Conservation (phyloP, 2,888 invertebrate species). For the Dromius quadrimaculatus region DNA sequence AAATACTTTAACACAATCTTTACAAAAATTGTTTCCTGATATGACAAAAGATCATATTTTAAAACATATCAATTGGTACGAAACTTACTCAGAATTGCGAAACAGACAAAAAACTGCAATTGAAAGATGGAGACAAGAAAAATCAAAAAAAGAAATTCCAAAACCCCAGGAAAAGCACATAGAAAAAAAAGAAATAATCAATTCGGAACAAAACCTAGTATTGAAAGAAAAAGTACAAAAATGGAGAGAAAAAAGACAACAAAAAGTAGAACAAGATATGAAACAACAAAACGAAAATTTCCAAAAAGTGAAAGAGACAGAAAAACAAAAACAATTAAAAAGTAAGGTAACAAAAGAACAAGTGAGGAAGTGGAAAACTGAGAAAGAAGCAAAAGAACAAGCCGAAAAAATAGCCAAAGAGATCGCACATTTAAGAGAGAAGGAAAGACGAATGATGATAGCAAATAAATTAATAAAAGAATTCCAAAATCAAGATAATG, state of each 20-base stretch:
- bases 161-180: slow-evolving; percentile 39
- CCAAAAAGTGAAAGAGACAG: slow-evolving; percentile 55
- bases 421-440: slow-evolving; percentile 55
- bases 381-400: slow-evolving; percentile 53
- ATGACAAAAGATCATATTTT: slow-evolving; percentile 63
- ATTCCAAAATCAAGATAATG: slow-evolving; percentile 63
- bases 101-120: slow-evolving; percentile 65
- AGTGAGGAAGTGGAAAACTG: slow-evolving; percentile 58
- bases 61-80: slow-evolving; percentile 69
- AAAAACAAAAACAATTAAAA: slow-evolving; percentile 57
- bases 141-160: slow-evolving; percentile 53
- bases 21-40: slow-evolving; percentile 62
- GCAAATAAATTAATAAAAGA: slow-evolving; percentile 64
- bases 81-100: slow-evolving; percentile 65
- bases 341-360: slow-evolving; percentile 58
- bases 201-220: slow-evolving; percentile 38
- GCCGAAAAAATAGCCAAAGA: slow-evolving; percentile 55
- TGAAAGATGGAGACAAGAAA: slow-evolving; percentile 65
- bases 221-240: slow-evolving; percentile 56
- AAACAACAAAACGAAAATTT: slow-evolving; percentile 54
- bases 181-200: slow-evolving; percentile 49
- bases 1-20: slow-evolving; percentile 57
- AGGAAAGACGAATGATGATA: slow-evolving; percentile 55
- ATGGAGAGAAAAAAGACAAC: slow-evolving; percentile 61
- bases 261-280: slow-evolving; percentile 62